Evolutionary conservation across 1,140 invertebrate species (phyloP).

Genomic region (Coelopa frigida): DNA sequence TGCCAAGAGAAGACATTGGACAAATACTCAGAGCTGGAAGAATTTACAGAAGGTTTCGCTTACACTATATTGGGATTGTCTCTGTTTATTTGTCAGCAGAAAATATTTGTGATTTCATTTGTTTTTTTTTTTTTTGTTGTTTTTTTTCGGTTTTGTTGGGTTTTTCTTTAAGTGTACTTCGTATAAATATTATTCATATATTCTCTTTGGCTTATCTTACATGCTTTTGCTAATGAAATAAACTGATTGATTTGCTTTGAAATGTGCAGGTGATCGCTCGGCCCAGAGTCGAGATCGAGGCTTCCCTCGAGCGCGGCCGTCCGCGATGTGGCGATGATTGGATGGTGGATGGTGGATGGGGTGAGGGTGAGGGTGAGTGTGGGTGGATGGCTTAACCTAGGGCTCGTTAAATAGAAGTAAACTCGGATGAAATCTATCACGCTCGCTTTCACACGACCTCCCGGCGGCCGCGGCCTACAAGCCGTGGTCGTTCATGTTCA

Average conservation of each 20-base stretch:
- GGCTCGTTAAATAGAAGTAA: no score
- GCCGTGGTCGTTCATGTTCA: conserved; percentile 50
- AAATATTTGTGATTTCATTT: background rate
- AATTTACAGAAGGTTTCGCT: no score
- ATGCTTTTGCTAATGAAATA: conserved; percentile 1
- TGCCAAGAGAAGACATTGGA: no score
- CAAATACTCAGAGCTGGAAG: no score
- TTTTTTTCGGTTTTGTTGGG: background rate
- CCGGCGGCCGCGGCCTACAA: conserved; percentile 23
- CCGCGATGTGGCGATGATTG: no score
- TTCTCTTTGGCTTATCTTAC: conserved; percentile 17
- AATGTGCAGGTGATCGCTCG: no score
- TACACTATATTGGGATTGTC: background rate
- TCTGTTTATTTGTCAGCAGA: background rate
- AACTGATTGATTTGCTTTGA: background rate
- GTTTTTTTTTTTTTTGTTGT: background rate
- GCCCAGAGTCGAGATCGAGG: no score
- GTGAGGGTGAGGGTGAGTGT: no score
- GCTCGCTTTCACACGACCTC: background rate
- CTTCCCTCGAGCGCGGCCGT: no score
- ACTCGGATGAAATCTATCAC: no score
- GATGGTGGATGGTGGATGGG: no score
- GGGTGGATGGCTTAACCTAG: no score
- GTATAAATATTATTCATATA: conserved; percentile 7
- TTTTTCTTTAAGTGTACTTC: background rate